A percentile compares a stretch with the other conserved stretches of the same genome.
Conservation (phyloP, 2,797 vertebrate genomes). For the Darevskia nairensis region DNA sequence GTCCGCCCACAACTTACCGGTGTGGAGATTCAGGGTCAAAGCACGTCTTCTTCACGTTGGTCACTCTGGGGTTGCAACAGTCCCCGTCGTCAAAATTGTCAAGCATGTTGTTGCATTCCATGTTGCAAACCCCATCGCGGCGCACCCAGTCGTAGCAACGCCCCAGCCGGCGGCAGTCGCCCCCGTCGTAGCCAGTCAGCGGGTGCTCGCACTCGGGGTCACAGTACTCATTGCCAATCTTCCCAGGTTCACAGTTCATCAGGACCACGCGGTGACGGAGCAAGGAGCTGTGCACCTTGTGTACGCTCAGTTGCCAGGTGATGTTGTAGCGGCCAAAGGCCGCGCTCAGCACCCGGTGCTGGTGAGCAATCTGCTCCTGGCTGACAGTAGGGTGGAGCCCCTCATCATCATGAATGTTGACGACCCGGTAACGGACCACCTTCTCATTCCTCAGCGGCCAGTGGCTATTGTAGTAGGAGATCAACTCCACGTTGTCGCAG, state of each 20-base stretch:
- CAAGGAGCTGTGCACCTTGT: conserved; percentile 85
- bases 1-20: conserved; percentile 80
- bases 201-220: conserved; percentile 95
- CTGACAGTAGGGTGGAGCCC: conserved; percentile 86
- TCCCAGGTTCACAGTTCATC: conserved; percentile 91
- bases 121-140: conserved; percentile 89
- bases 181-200: conserved; percentile 92
- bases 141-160: conserved; percentile 93
- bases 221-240: conserved; percentile 94
- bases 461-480: conserved; percentile 87
- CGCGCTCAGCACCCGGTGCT: conserved; percentile 84
- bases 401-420: conserved; percentile 87
- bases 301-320: conserved; percentile 86
- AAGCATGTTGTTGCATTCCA: conserved; percentile 93
- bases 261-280: conserved; percentile 87
- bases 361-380: conserved; percentile 83
- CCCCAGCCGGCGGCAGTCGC: conserved; percentile 88
- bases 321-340: conserved; percentile 93
- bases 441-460: conserved; percentile 87
- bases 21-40: conserved; percentile 93
- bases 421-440: conserved; percentile 87
- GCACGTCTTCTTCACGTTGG: conserved; percentile 89
- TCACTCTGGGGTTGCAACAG: conserved; percentile 89
- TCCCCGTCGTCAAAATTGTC: conserved; percentile 96
- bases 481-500: conserved; percentile 91